phyloP scores from a whole-genome alignment of 92 coral and sea anemone species.

The Micromussa lordhowensis region DNA sequence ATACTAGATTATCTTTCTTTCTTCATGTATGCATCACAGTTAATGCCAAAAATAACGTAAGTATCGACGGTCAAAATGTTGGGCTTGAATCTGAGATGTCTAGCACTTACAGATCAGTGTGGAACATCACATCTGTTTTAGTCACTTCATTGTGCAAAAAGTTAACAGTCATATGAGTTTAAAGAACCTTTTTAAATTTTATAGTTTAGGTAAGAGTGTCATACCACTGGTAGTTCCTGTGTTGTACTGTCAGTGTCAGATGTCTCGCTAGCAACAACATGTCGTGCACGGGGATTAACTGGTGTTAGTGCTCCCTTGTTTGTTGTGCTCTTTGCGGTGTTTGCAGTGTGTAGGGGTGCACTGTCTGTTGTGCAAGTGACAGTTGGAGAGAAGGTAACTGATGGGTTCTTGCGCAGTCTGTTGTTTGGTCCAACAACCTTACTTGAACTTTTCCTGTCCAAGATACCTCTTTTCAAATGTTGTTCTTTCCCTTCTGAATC shows the following conservation, averaged over 20 bases:
- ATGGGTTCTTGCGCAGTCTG: constrained; percentile 65
- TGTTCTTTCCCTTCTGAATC: constrained; percentile 12
- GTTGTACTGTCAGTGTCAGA: constrained; percentile 86
- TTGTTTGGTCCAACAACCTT: constrained; percentile 31
- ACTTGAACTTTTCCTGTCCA: constrained; percentile 42
- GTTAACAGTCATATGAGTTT: not conserved
- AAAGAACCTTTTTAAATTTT: not conserved
- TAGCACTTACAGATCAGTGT: not conserved
- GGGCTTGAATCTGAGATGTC: too few relatives aligned
- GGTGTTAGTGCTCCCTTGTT: constrained; percentile 44
- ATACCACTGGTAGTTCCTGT: constrained; percentile 75
- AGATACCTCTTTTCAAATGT: not conserved
- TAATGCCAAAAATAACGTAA: too few relatives aligned
- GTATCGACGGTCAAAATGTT: too few relatives aligned
- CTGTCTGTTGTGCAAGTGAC: constrained; percentile 54
- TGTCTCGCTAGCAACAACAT: constrained; percentile 71
- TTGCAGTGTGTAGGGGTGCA: not conserved
- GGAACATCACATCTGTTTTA: not conserved
- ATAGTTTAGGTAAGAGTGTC: constrained; percentile 11
- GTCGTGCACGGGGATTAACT: constrained; percentile 19
- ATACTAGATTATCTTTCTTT: too few relatives aligned
- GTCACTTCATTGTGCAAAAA: not conserved
- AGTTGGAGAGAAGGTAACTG: constrained; percentile 85
- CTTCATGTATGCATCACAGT: too few relatives aligned
- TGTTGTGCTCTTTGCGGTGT: constrained; percentile 57